phyloP scores from a whole-genome alignment of 2,113 vertebrate genomes.

The Pelecanus crispus region DNA sequence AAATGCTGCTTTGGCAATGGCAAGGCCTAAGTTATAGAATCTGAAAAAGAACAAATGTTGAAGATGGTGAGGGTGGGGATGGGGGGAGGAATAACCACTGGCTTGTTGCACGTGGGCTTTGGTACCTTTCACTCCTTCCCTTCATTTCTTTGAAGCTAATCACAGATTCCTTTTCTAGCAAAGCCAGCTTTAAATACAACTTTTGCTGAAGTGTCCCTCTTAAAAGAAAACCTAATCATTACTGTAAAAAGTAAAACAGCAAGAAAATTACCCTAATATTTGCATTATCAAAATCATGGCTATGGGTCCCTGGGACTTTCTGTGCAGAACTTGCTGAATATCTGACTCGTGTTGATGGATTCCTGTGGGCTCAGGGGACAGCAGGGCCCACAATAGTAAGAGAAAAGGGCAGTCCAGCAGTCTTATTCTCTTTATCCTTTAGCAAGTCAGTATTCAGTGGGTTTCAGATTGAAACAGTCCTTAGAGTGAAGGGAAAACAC shows the following conservation, averaged over 20 bases:
- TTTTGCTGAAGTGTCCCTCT: neutral
- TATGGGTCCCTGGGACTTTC: neutral
- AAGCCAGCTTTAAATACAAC: neutral
- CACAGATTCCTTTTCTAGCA: neutral
- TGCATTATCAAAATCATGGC: neutral
- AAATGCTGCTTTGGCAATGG: neutral
- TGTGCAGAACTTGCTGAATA: neutral
- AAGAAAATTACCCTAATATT: neutral
- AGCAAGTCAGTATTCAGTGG: neutral
- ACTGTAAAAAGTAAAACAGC: neutral
- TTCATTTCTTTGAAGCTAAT: neutral
- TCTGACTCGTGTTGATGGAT: neutral
- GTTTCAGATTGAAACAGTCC: neutral
- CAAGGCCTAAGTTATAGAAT: neutral
- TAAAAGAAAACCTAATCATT: neutral
- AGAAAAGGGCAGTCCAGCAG: neutral
- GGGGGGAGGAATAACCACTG: rapidly evolving
- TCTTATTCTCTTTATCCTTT: neutral
- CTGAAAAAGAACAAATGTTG: neutral
- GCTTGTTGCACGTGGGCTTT: neutral
- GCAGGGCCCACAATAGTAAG: neutral
- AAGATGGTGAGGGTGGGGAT: neutral
- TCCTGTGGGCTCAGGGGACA: neutral
- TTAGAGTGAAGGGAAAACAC: neutral
- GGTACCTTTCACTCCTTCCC: neutral